phyloP scores from a whole-genome alignment of 2,888 invertebrate species.

The Salpingus planirostris region DNA sequence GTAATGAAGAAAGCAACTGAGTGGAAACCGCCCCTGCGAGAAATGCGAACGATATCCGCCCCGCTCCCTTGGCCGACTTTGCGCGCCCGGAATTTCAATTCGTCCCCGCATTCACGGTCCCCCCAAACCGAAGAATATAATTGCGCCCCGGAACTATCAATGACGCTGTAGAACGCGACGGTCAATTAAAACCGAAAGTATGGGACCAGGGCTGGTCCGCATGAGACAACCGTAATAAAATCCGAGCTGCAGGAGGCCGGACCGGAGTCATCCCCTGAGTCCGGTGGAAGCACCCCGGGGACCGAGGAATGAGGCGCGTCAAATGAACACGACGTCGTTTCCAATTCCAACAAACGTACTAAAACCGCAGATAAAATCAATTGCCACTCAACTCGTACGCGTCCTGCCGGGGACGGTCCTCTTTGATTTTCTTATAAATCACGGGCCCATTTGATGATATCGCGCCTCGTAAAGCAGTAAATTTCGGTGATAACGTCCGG shows the following conservation, averaged over 20 bases:
- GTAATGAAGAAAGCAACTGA: constrained; percentile 34
- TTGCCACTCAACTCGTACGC: constrained; percentile 29
- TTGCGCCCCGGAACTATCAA: no score
- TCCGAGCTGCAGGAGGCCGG: neutral
- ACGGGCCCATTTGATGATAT: constrained; percentile 23
- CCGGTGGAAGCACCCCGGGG: constrained; percentile 8
- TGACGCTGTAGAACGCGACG: no score
- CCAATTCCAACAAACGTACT: constrained; percentile 32
- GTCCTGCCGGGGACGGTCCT: constrained; percentile 21
- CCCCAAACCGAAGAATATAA: no score
- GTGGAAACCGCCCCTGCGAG: constrained; percentile 21
- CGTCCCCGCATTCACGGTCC: no score
- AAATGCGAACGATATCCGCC: constrained; percentile 7
- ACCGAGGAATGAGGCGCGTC: constrained; percentile 21
- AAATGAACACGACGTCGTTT: constrained; percentile 25
- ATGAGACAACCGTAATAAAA: no score
- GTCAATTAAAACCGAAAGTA: no score
- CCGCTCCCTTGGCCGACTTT: neutral
- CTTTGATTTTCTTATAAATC: constrained; percentile 31
- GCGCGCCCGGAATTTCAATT: constrained; percentile 5
- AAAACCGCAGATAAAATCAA: constrained; percentile 34
- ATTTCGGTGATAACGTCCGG: constrained; percentile 15
- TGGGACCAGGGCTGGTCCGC: no score
- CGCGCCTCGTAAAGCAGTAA: constrained; percentile 17
- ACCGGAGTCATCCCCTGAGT: constrained; percentile 3